Evolutionary conservation across 2,888 invertebrate species (phyloP), one percentile per base, ranked within the genome.

Genomic region (Nomada flava): DNA sequence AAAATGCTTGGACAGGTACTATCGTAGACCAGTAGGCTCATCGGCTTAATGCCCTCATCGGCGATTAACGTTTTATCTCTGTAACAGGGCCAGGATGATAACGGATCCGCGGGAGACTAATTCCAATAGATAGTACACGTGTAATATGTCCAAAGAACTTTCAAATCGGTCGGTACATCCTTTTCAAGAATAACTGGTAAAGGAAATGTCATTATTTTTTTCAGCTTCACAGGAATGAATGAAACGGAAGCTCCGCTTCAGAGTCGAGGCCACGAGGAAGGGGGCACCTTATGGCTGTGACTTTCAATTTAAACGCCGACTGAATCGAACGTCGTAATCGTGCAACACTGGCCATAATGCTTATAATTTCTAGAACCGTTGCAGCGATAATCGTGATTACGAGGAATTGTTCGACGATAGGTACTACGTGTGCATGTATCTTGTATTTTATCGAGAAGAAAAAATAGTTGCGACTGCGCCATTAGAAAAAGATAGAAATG

Each of bases 101-200:
- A 65, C 68, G 10, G 60, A 3, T 18, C 47, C 59, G 15, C 62
- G 23, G 20, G 50, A 65, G 13, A 67, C n/a, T 9, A 83, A 42
- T 18, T 18, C 4, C n/a, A 70, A 80, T 20, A 83, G 59, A 29
- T 63, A 7, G n/a, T 64, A 26, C 50, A 83, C 36, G 36, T 36
- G 36, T 7, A 5, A 36, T 36, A 36, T 7, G 36, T 1, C 5
- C 36, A 7, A 36, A 36, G 7, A 0, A 36, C 7, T 36, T 36
- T 36, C 36, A 7, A 7, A 36, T 36, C 7, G 7, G 36, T 7
- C 36, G 7, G 36, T 7, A 7, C 36, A 36, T 36, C 36, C 36
- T 36, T 36, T 36, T 36, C 36, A 50, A 2, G 0, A 23, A 26
- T 15, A n/a, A 13, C 64, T 64, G 47, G 36, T 2, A 73, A 72